Evolutionary conservation across 2,888 invertebrate species (phyloP).

Genomic region (Ischnura elegans): DNA sequence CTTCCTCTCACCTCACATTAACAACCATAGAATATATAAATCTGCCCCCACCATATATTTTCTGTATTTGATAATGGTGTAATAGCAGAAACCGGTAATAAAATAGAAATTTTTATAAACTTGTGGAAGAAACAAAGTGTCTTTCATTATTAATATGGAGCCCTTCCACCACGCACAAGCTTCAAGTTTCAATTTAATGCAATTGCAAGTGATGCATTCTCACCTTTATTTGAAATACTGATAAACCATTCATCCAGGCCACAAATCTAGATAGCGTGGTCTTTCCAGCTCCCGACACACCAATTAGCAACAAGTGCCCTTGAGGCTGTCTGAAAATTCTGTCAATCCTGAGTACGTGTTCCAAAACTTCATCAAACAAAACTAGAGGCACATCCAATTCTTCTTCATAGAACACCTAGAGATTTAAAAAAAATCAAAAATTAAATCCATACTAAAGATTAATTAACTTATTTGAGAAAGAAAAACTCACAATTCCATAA

Average conservation of each 20-base stretch:
- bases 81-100: too few species aligned
- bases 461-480: too few species aligned
- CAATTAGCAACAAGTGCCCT: constrained; percentile 97
- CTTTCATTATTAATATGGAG: too few species aligned
- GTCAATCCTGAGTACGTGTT: constrained; percentile 99
- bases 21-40: too few species aligned
- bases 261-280: constrained; percentile 99
- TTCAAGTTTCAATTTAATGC: too few species aligned
- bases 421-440: constrained; percentile 39
- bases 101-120: too few species aligned
- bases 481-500: neutral
- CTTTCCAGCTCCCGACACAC: constrained; percentile 99
- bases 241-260: constrained; percentile 99
- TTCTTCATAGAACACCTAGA: constrained; percentile 97
- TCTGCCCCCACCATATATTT: too few species aligned
- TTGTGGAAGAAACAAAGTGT: too few species aligned
- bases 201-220: constrained; percentile 10
- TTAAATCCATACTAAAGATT: neutral
- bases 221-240: constrained; percentile 99
- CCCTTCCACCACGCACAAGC: too few species aligned
- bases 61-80: too few species aligned
- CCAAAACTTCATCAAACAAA: constrained; percentile 99
- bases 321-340: constrained; percentile 99
- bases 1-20: too few species aligned
- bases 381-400: constrained; percentile 99